Evolutionary conservation across 2,888 invertebrate genomes (phyloP).

Genomic region (Macroteleia sp.): DNA sequence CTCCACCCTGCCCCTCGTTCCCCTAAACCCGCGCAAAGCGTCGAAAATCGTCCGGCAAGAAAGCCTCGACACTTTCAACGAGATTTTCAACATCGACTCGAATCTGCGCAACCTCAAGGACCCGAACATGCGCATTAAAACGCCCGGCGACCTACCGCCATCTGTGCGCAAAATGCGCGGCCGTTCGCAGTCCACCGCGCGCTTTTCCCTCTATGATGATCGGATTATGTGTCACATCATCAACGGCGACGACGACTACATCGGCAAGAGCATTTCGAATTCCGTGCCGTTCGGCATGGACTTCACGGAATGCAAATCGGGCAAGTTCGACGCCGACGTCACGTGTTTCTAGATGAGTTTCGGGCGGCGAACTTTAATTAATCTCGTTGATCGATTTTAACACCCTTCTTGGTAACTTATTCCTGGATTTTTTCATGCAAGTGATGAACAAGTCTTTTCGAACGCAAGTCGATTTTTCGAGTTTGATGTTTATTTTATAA

Average conservation of each 20-base stretch:
- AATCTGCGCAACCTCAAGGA: slow-evolving; percentile 88
- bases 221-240: slow-evolving; percentile 90
- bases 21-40: slow-evolving; percentile 45
- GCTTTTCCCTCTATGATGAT: slow-evolving; percentile 94
- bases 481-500: too few species aligned
- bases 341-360: too few species aligned
- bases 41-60: slow-evolving; percentile 86
- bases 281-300: too few species aligned
- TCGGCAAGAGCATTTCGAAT: slow-evolving; percentile 76
- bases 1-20: slow-evolving; percentile 55
- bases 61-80: too few species aligned
- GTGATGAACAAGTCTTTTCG: too few species aligned
- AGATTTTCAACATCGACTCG: slow-evolving; percentile 89
- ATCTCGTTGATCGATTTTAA: too few species aligned
- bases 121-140: slow-evolving; percentile 91
- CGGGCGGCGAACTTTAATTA: too few species aligned
- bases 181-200: slow-evolving; percentile 87
- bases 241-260: slow-evolving; percentile 82
- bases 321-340: too few species aligned
- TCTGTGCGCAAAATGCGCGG: slow-evolving; percentile 89
- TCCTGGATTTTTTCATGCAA: too few species aligned
- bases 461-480: too few species aligned
- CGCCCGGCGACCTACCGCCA: slow-evolving; percentile 92
- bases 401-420: too few species aligned
- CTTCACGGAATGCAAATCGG: too few species aligned